Conservation (phyloP, 1,140 invertebrate species). For the Drosophila sturtevanti region DNA sequence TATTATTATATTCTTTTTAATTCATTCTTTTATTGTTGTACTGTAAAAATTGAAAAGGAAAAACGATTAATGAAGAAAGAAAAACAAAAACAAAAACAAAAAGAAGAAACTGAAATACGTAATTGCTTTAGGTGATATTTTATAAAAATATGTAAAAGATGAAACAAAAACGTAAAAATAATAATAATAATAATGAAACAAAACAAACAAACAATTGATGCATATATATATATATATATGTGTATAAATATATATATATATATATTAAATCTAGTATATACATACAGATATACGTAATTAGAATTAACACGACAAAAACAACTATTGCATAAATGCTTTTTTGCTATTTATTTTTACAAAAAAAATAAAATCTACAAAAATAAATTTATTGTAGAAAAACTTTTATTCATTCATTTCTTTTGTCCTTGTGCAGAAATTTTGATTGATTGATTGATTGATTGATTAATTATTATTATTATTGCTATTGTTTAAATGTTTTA, state of each 20-base stretch:
- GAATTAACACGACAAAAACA: slow-evolving; percentile 7
- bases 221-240: slow-evolving; percentile 56
- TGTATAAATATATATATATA: slow-evolving; percentile 31
- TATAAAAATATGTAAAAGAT: slow-evolving; percentile 75
- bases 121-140: slow-evolving; percentile 83
- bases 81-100: slow-evolving; percentile 40
- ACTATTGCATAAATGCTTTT: slow-evolving; percentile 22
- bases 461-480: slow-evolving; percentile 50
- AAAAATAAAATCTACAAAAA: slow-evolving; percentile 47
- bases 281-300: slow-evolving; percentile 9
- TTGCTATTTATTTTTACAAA: slow-evolving; percentile 57
- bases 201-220: slow-evolving; percentile 51
- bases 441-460: slow-evolving; percentile 25
- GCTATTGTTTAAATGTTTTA: slow-evolving; percentile 76
- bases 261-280: slow-evolving; percentile 9
- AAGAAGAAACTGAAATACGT: slow-evolving; percentile 82
- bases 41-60: slow-evolving; percentile 55
- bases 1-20: slow-evolving; percentile 67
- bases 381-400: slow-evolving; percentile 28
- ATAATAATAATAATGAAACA: slow-evolving; percentile 67
- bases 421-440: slow-evolving; percentile 60
- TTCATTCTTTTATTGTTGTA: slow-evolving; percentile 75
- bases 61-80: neutral
- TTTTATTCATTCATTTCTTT: slow-evolving; percentile 13
- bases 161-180: slow-evolving; percentile 59